Percentiles rank a stretch among this genome's conserved stretches.
phyloP scores from a whole-genome alignment of 2,113 vertebrate species.

The Archocentrus centrarchus region DNA sequence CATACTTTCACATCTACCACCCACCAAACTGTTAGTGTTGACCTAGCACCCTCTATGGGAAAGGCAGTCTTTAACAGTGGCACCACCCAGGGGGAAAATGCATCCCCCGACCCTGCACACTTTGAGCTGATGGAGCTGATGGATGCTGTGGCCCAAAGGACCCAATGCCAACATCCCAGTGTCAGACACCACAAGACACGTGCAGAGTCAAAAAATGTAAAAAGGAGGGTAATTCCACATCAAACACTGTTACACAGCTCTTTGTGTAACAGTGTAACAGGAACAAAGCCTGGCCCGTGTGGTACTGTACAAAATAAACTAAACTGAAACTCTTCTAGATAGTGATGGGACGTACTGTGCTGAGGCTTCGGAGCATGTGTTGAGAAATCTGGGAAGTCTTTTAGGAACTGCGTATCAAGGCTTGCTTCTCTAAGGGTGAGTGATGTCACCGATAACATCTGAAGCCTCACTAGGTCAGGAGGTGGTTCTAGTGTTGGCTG shows the following conservation, averaged over 20 bases:
- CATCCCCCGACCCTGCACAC: not conserved
- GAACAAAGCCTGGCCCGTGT: too few species aligned
- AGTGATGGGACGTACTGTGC: too few species aligned
- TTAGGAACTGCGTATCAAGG: too few species aligned
- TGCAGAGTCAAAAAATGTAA: not conserved
- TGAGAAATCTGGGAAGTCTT: too few species aligned
- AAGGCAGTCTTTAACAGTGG: not conserved
- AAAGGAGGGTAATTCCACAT: not conserved
- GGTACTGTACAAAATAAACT: too few species aligned
- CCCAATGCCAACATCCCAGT: not conserved
- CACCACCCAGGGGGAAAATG: not conserved
- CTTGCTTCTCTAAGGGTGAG: too few species aligned
- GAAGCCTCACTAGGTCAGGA: too few species aligned
- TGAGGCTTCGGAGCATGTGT: too few species aligned
- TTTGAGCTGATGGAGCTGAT: not conserved
- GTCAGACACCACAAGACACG: not conserved
- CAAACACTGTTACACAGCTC: not conserved
- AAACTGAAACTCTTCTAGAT: too few species aligned
- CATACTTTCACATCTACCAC: not conserved
- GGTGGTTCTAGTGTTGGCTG: too few species aligned
- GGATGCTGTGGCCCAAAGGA: not conserved
- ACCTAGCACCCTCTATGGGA: not conserved
- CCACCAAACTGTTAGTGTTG: not conserved
- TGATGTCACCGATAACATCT: too few species aligned
- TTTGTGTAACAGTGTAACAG: slow-evolving; percentile 3